A percentile compares a stretch with the other conserved stretches of the same genome.
phyloP scores from a whole-genome alignment of 2,888 invertebrate genomes.

The Noctua janthe region DNA sequence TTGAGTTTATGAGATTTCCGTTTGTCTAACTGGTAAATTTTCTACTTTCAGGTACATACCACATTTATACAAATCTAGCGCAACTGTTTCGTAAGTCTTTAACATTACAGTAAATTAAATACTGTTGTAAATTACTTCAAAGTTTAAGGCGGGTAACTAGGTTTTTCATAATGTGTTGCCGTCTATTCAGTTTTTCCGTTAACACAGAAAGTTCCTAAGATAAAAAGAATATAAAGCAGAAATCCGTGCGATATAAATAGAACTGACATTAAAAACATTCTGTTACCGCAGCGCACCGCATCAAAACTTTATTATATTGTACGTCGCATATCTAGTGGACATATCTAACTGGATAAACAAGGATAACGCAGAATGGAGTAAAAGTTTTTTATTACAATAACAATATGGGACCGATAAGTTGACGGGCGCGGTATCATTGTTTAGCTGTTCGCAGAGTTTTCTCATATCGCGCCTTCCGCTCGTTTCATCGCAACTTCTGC shows the following conservation, averaged over 20 bases:
- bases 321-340: slow-evolving; percentile 50
- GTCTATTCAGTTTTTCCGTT: slow-evolving; percentile 7
- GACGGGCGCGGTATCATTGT: slow-evolving; percentile 76
- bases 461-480: slow-evolving; percentile 82
- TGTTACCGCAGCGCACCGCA: slow-evolving; percentile 32
- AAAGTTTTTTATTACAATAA: slow-evolving; percentile 81
- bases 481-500: slow-evolving; percentile 75
- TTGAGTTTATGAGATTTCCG: slow-evolving; percentile 19
- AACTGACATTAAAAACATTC: slow-evolving; percentile 31
- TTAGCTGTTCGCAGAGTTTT: slow-evolving; percentile 78
- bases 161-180: neutral
- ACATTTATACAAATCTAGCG: slow-evolving; percentile 12
- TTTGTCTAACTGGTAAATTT: slow-evolving; percentile 42
- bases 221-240: slow-evolving; percentile 5
- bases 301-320: slow-evolving; percentile 49
- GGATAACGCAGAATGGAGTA: slow-evolving; percentile 66
- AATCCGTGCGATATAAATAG: slow-evolving; percentile 22
- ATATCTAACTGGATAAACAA: slow-evolving; percentile 64
- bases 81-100: slow-evolving; percentile 39
- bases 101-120: slow-evolving; percentile 31
- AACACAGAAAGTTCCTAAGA: neutral
- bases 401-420: slow-evolving; percentile 77
- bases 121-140: neutral
- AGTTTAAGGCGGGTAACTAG: neutral
- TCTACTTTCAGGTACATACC: slow-evolving; percentile 49